Base-by-base conservation (phyloP, 2,797 vertebrate species). In the Limosa lapponica region DNA sequence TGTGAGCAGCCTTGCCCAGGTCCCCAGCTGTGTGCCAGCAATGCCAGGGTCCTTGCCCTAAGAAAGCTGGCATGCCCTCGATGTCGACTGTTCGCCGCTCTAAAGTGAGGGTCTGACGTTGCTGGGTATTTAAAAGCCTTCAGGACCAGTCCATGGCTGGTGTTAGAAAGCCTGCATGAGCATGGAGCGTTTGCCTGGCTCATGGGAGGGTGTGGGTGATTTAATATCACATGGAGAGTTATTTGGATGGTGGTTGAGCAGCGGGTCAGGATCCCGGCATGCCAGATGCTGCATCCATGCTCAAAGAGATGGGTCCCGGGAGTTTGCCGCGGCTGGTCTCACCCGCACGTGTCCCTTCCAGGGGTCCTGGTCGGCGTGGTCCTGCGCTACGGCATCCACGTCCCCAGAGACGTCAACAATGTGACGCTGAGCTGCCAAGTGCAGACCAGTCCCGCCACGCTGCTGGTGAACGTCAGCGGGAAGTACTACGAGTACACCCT, bases 401-500 rank as follows among this genome's bases (percentile, higher is more conserved):
- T 99, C 62, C 99, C 99, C 51, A 98, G 98, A 0, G 99, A 99
- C 8, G 96, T 98, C 61, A 99, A 97, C 97, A 99, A 99, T 6
- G 97, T 98, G 43, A 99, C 99, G 0, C 88, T 99, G 96, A 99
- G 98, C 97, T 99, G 99, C 97, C 98, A 98, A 8, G 98, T 99
- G 58, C 99, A 99, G 69, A 98, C 98, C 94, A 99, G 99, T 83
- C 99, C 99, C 0, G 98, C 99, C 94, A 99, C 99, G 0, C 98
- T 99, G 96, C 98, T 99, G 87, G 98, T 99, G 59, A 99, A 99
- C 1, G 98, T 99, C 97, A 99, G 99, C 2, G 99, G 99, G 11
- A 99, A 99, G 92, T 99, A 98, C 98, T 99, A 99, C 1, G 99
- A 99, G 96, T 99, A 99, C 96, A 99, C 98, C 4, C 98, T 99